Conservation (phyloP, 1,140 invertebrate genomes). For the Solenopsis invicta region DNA sequence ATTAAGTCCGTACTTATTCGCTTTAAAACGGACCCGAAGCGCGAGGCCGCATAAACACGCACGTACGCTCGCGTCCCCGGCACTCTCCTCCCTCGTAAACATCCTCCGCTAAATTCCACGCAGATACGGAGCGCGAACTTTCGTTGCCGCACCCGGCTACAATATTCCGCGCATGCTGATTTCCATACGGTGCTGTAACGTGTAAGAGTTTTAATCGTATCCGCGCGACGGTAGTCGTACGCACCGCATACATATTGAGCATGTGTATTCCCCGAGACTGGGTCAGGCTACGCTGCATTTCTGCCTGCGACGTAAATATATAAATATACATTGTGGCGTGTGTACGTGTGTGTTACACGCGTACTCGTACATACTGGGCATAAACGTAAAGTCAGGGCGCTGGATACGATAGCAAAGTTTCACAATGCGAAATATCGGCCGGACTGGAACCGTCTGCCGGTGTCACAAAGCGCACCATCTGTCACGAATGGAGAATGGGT, state of each 20-base stretch:
- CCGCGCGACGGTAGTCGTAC: conserved; percentile 41
- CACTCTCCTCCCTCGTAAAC: conserved; percentile 25
- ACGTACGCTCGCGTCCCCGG: conserved; percentile 19
- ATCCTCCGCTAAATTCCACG: conserved; percentile 45
- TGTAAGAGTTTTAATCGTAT: conserved; percentile 66
- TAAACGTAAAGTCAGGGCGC: conserved; percentile 48
- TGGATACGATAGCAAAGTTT: conserved; percentile 41
- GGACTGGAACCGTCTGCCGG: conserved; percentile 28
- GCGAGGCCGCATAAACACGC: conserved; percentile 52
- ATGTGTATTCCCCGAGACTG: conserved; percentile 23
- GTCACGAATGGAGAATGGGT: conserved; percentile 23
- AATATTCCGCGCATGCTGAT: conserved; percentile 58
- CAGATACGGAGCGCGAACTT: conserved; percentile 57
- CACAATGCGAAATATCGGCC: conserved; percentile 55
- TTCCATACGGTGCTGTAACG: conserved; percentile 60
- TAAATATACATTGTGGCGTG: conserved; percentile 42
- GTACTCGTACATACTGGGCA: neutral
- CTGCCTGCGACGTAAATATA: conserved; percentile 52
- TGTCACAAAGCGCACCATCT: conserved; percentile 55
- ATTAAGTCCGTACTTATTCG: conserved; percentile 62
- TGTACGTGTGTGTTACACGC: neutral
- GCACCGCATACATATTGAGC: conserved; percentile 41
- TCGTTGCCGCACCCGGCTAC: conserved; percentile 24
- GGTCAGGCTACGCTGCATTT: conserved; percentile 51
- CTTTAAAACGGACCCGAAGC: conserved; percentile 47